phyloP scores from a whole-genome alignment of 2,113 vertebrate genomes.

The Pseudorhombus dupliciocellatus region DNA sequence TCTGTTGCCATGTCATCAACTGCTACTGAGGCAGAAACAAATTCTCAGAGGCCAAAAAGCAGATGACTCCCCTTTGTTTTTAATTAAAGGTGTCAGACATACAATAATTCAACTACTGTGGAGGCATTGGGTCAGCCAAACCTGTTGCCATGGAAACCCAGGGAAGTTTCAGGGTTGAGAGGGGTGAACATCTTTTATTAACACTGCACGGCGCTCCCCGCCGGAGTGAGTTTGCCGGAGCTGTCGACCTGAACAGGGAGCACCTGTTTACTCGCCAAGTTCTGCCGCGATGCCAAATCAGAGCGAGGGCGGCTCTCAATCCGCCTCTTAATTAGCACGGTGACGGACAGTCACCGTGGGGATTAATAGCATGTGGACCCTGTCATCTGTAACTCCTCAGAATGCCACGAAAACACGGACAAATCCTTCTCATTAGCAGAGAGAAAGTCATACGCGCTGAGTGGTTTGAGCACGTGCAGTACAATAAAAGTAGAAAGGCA shows the following conservation, averaged over 20 bases:
- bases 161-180: constrained; percentile 59
- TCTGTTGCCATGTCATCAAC: constrained; percentile 15
- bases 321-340: constrained; percentile 44
- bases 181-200: constrained; percentile 72
- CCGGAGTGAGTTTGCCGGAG: constrained; percentile 57
- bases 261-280: constrained; percentile 45
- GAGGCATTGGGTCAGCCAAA: constrained; percentile 55
- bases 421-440: constrained; percentile 29
- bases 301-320: constrained; percentile 20
- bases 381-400: constrained; percentile 33
- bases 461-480: not conserved
- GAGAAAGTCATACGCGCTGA: constrained; percentile 18
- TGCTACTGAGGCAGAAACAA: constrained; percentile 30
- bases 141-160: constrained; percentile 71
- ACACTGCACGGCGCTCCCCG: constrained; percentile 52
- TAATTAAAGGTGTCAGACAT: constrained; percentile 65
- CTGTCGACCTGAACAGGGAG: constrained; percentile 38
- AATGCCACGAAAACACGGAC: not conserved
- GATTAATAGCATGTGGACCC: constrained; percentile 23
- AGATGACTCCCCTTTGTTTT: constrained; percentile 47
- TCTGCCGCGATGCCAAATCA: constrained; percentile 39
- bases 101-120: constrained; percentile 55
- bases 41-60: constrained; percentile 22
- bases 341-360: constrained; percentile 40
- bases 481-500: not conserved